Evolutionary conservation across 2,113 vertebrate genomes (phyloP), one percentile per base, ranked within the genome.

Genomic region (Aleadryas rufinucha): DNA sequence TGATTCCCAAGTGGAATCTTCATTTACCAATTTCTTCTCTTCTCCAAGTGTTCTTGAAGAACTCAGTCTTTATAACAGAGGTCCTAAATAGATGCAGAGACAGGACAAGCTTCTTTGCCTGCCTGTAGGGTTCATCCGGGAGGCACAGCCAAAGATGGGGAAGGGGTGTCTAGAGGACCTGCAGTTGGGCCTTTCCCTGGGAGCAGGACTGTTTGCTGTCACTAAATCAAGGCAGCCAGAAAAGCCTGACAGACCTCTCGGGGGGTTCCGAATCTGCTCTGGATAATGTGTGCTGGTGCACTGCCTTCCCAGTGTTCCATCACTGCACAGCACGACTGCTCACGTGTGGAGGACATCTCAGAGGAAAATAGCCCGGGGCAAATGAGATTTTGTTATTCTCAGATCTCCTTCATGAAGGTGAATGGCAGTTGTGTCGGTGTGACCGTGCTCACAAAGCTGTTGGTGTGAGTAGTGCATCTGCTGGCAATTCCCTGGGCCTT

Each of bases 251-350:
- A 54, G 44, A 63, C 12, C 7, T 54, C 5, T 30, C 4, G 3
- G 18, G 12, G 5, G 2, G 9, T 35, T 70, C 28, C 78, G 82
- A 39, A 65, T 28, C 13, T 0, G 0, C 16, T 44, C 10, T 24
- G 16, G 31, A 13, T 61, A 4, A 23, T 0, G 10, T 39, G 7
- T 37, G 33, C 44, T 59, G 47, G 4, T 69, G 28, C 24, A 2
- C 37, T 76, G 57, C 35, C 19, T 68, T 84, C 53, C 47, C 54
- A 6, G 28, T 4, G 52, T 50, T 17, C 31, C 26, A 11, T 60
- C 50, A 31, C 11, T 2, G 12, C 42, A 10, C 52, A 45, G 76
- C 1, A 0, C 17, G 6, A 21, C 19, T 6, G 2, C 35, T 4
- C 1, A 0, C 19, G 7, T 28, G 5, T 8, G 33, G 63, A 44